Evolutionary conservation across 2,888 invertebrate genomes (phyloP).

Genomic region (Steinernema hermaphroditum): DNA sequence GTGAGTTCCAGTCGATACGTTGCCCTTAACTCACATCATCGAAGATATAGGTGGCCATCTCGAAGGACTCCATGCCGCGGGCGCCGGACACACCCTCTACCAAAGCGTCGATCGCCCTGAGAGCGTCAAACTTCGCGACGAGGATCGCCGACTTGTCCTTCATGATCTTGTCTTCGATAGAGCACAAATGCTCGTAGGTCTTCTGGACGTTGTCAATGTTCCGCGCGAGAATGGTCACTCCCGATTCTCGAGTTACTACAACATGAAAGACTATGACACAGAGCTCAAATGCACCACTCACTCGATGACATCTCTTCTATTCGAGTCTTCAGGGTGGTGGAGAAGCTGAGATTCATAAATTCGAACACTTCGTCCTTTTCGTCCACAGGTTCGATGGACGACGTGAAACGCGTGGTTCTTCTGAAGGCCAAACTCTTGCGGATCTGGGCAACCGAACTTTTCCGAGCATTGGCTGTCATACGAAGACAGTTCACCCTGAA

Average conservation of each 20-base stretch:
- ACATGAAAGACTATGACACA: neutral
- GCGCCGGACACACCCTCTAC: neutral
- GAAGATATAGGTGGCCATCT: neutral
- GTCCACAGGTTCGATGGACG: neutral
- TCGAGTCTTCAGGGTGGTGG: neutral
- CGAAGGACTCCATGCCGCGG: neutral
- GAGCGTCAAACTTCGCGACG: neutral
- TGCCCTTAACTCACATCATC: neutral
- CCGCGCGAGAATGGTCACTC: neutral
- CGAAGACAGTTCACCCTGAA: neutral
- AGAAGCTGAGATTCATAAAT: neutral
- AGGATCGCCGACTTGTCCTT: neutral
- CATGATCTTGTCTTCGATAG: neutral
- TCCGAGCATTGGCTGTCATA: neutral
- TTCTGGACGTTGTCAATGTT: neutral
- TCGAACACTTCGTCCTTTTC: slow-evolving; percentile 10
- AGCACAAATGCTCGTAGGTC: neutral
- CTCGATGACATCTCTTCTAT: neutral
- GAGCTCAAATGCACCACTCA: too few species aligned
- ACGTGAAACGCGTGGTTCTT: neutral
- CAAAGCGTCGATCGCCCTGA: neutral
- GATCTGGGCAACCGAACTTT: neutral
- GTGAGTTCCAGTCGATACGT: too few species aligned
- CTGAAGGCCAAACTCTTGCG: neutral
- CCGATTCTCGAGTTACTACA: neutral